phyloP scores from a whole-genome alignment of 2,113 vertebrate genomes.

The Phyllopteryx taeniolatus region DNA sequence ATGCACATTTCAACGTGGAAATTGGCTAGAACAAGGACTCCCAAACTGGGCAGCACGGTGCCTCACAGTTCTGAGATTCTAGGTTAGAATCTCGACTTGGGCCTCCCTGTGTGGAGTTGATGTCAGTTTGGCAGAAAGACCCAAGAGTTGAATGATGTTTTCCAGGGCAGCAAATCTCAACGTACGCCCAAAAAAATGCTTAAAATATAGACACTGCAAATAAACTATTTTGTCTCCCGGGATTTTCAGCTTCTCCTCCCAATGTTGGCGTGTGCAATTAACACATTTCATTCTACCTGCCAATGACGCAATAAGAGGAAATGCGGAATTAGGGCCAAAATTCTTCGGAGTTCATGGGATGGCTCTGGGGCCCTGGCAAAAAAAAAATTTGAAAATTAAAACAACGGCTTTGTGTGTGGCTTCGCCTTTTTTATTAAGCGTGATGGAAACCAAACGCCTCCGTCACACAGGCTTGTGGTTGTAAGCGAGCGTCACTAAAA shows the following conservation, averaged over 20 bases:
- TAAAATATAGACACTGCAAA: too few relatives aligned
- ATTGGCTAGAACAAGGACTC: background rate
- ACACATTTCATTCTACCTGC: constrained; percentile 30
- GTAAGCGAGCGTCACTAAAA: background rate
- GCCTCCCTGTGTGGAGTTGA: too few relatives aligned
- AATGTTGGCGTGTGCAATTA: background rate
- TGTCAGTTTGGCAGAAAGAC: too few relatives aligned
- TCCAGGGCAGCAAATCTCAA: background rate
- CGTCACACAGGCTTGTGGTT: constrained; percentile 14
- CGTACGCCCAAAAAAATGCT: too few relatives aligned
- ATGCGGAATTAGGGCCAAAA: constrained; percentile 30
- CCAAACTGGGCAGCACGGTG: too few relatives aligned
- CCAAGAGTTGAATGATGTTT: too few relatives aligned
- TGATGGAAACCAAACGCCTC: constrained; percentile 63
- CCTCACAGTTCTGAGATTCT: too few relatives aligned
- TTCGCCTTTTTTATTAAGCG: constrained; percentile 52
- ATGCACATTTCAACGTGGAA: background rate
- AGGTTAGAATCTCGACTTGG: too few relatives aligned
- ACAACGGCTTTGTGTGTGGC: constrained; percentile 47
- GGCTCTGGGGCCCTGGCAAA: constrained; percentile 48
- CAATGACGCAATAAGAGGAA: constrained; percentile 51
- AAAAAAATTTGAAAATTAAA: background rate
- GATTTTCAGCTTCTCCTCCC: background rate
- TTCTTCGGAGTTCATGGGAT: constrained; percentile 40
- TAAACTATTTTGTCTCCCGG: too few relatives aligned